Conservation (phyloP, 2,797 vertebrate species). For the Enteromius paludinosus region DNA sequence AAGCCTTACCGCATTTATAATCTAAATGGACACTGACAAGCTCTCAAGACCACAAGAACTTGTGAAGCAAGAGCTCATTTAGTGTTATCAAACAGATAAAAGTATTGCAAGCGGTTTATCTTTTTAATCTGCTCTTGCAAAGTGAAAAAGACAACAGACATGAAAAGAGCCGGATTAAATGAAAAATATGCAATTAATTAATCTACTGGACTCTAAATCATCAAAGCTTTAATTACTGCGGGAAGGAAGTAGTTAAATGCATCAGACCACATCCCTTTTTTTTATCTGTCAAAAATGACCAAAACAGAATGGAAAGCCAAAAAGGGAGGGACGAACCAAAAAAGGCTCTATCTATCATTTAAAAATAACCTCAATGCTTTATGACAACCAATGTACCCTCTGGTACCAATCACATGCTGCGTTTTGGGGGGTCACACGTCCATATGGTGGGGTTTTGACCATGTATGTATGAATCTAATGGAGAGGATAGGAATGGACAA, state of each 20-base stretch:
- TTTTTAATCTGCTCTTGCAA: neutral
- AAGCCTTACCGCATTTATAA: neutral
- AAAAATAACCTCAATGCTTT: constrained; percentile 3
- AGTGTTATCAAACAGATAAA: neutral
- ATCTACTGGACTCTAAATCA: neutral
- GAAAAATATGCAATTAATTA: neutral
- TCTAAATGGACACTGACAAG: neutral
- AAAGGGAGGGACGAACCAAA: neutral
- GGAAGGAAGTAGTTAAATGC: neutral
- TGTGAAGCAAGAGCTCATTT: neutral
- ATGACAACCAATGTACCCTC: neutral
- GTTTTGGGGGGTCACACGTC: neutral
- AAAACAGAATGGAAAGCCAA: neutral
- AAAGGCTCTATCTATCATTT: neutral
- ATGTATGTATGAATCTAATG: constrained; percentile 28
- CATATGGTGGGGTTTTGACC: constrained; percentile 10
- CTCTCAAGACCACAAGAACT: neutral
- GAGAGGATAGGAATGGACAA: constrained; percentile 42
- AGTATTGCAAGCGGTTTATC: neutral
- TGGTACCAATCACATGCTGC: constrained; percentile 2
- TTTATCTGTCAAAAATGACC: neutral
- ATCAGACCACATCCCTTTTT: neutral
- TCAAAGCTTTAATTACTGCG: neutral
- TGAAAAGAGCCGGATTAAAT: neutral
- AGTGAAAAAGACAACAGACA: neutral